Evolutionary conservation across 2,888 invertebrate genomes (phyloP).

Genomic region (Brassicogethes aeneus): DNA sequence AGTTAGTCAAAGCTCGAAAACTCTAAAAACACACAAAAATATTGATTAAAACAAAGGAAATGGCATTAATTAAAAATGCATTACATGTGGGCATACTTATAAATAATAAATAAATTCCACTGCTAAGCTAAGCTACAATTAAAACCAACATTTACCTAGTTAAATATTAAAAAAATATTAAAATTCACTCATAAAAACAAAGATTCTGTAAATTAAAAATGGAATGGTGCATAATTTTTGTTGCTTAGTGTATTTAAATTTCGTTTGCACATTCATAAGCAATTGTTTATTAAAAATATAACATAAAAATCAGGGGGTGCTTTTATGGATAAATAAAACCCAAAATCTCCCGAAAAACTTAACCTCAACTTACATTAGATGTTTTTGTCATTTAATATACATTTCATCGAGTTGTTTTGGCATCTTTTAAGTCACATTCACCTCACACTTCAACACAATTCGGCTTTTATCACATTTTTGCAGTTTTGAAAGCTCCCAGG

Average conservation of each 20-base stretch:
- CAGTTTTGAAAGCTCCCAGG: slow-evolving; percentile 8
- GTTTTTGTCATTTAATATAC: neutral
- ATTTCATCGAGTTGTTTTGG: neutral
- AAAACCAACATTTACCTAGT: too few relatives aligned
- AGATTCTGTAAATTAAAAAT: too few relatives aligned
- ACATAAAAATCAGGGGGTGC: too few relatives aligned
- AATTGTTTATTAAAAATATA: too few relatives aligned
- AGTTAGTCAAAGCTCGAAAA: neutral
- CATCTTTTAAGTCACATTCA: neutral
- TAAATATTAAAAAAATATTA: too few relatives aligned
- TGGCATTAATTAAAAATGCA: slow-evolving; percentile 1
- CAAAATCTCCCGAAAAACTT: too few relatives aligned
- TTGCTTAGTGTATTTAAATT: neutral
- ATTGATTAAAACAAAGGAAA: slow-evolving; percentile 1
- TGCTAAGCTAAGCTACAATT: neutral
- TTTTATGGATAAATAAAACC: too few relatives aligned
- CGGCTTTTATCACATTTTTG: slow-evolving; percentile 9
- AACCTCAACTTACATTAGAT: neutral
- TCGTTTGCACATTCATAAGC: too few relatives aligned
- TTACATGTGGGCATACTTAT: slow-evolving; percentile 2
- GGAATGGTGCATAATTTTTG: neutral
- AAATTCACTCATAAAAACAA: too few relatives aligned
- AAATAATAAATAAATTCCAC: slow-evolving; percentile 1
- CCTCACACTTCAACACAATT: neutral
- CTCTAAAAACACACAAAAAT: neutral